Percentiles rank a stretch among this genome's conserved stretches.
Conservation (phyloP, 2,797 vertebrate genomes). For the Lates japonicus region DNA sequence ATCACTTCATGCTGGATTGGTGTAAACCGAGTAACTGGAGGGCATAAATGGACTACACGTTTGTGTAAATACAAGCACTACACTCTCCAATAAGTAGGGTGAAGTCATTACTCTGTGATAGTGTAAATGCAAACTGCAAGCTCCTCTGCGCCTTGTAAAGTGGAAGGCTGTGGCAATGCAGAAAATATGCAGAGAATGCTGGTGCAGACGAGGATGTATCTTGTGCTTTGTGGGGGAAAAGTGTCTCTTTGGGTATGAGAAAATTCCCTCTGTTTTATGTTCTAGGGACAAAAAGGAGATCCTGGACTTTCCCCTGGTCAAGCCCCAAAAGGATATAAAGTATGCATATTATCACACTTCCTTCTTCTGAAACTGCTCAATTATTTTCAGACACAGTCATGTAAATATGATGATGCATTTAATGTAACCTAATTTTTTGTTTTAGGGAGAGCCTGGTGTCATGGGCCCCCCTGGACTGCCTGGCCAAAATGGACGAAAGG, state of each 20-base stretch:
- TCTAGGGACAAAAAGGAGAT: slow-evolving; percentile 90
- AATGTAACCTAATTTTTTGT: slow-evolving; percentile 42
- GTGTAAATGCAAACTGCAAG: slow-evolving; percentile 38
- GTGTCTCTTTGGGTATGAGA: not conserved
- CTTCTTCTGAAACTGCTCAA: not conserved
- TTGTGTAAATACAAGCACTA: slow-evolving; percentile 77
- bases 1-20: slow-evolving; percentile 61
- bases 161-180: slow-evolving; percentile 1
- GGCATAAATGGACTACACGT: slow-evolving; percentile 74
- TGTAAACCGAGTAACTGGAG: slow-evolving; percentile 78
- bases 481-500: slow-evolving; percentile 93
- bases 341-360: slow-evolving; percentile 70
- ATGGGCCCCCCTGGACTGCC: slow-evolving; percentile 88
- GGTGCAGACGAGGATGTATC: not conserved
- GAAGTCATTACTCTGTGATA: slow-evolving; percentile 54
- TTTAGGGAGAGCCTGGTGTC: slow-evolving; percentile 91
- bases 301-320: slow-evolving; percentile 93
- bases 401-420: not conserved
- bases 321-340: slow-evolving; percentile 91
- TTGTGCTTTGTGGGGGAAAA: not conserved
- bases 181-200: slow-evolving; percentile 20
- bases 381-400: not conserved
- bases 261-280: slow-evolving; percentile 43
- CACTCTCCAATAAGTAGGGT: slow-evolving; percentile 35
- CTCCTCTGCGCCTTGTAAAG: slow-evolving; percentile 6